Evolutionary conservation across 2,113 vertebrate genomes (phyloP).

Genomic region (Scomber japonicus): DNA sequence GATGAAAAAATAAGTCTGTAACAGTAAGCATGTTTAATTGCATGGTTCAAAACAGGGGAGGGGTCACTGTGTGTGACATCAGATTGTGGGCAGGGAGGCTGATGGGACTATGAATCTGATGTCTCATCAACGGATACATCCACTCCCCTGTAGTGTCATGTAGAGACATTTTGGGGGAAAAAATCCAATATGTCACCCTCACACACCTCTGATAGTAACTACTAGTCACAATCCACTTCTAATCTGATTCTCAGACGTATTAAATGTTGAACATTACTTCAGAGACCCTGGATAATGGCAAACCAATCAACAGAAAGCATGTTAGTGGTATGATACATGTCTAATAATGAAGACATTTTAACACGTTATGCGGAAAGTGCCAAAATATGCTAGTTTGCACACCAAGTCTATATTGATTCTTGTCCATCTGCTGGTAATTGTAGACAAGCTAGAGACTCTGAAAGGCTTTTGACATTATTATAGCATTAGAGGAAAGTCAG

Average conservation of each 20-base stretch:
- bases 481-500: too few species aligned
- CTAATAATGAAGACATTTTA: background rate
- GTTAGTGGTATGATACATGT: background rate
- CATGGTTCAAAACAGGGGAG: slow-evolving; percentile 5
- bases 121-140: slow-evolving; percentile 12
- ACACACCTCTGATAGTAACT: too few species aligned
- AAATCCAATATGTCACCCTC: background rate
- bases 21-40: background rate
- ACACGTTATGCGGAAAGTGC: too few species aligned
- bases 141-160: background rate
- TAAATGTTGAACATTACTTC: too few species aligned
- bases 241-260: too few species aligned
- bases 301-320: background rate
- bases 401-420: background rate
- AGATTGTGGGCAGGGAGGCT: background rate
- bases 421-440: too few species aligned
- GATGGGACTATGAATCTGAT: background rate
- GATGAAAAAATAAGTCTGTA: background rate
- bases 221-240: background rate
- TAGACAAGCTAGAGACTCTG: too few species aligned
- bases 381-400: background rate
- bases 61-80: background rate
- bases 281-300: background rate
- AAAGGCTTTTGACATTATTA: too few species aligned
- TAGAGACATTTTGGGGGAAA: background rate